Percentiles rank a stretch among this genome's conserved stretches.
Evolutionary conservation across 1,140 invertebrate genomes (phyloP).

Genomic region (Sinella curviseta): DNA sequence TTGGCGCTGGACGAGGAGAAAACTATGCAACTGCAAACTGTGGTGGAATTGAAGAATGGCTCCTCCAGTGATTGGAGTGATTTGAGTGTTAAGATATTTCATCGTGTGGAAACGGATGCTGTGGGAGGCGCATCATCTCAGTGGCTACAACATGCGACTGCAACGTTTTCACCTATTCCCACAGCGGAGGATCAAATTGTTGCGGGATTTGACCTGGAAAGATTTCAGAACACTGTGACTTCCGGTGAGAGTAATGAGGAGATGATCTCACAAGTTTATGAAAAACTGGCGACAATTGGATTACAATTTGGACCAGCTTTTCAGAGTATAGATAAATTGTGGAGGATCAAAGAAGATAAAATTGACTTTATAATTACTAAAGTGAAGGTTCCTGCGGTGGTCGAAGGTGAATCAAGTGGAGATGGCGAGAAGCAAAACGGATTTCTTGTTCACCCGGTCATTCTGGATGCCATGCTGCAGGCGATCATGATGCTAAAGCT

Average conservation of each 20-base stretch:
- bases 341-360: not conserved
- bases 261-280: slow-evolving; percentile 15
- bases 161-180: not conserved
- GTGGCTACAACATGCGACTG: not conserved
- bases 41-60: not conserved
- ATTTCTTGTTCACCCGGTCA: slow-evolving; percentile 39
- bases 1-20: slow-evolving; percentile 17
- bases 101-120: not conserved
- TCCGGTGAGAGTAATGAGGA: not conserved
- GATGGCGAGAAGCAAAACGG: not conserved
- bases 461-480: slow-evolving; percentile 40
- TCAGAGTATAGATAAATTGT: slow-evolving; percentile 27
- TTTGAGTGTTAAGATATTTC: not conserved
- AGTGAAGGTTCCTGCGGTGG: not conserved
- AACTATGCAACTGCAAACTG: not conserved
- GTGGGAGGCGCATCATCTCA: not conserved
- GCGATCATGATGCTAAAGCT: slow-evolving; percentile 18
- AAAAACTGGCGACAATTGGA: slow-evolving; percentile 6
- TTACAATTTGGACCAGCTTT: slow-evolving; percentile 36
- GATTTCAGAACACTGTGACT: not conserved
- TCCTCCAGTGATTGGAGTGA: not conserved
- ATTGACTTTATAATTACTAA: not conserved
- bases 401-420: not conserved
- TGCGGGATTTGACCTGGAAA: not conserved
- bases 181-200: not conserved